Base-by-base conservation (phyloP, 1,140 invertebrate genomes). In the Copidosoma floridanum region DNA sequence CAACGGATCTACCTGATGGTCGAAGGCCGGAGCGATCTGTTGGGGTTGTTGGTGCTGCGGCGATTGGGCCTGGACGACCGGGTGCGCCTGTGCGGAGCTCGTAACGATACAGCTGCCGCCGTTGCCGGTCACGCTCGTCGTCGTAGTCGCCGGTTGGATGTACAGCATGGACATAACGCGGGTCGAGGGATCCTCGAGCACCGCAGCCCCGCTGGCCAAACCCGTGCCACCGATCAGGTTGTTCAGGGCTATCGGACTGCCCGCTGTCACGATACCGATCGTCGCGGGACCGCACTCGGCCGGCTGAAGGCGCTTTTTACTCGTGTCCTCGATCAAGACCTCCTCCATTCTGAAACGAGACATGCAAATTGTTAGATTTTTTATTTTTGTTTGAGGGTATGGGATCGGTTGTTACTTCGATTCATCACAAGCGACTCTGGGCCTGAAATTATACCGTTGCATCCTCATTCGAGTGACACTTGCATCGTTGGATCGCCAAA, bases 81-180 rank as follows among this genome's bases (percentile, higher is more conserved):
- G 26, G n/a, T 51, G 43, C 24, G 50, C 27, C 16, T 59, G 57
- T 10, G 11, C 26, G 4, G 26, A 6, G 3, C n/a, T n/a, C 18
- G n/a, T 18, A n/a, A n/a, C n/a, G n/a, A n/a, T n/a, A n/a, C n/a
- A n/a, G 46, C 26, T 32, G 46, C 12, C 11, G 26, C 26, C 26
- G 46, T 48, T 44, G 26, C 18, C n/a, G n/a, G 11, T 18, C 12
- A 26, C 41, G 10, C 37, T 57, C 43, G 68, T 68, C 47, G 67
- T 69, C 27, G 67, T 72, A 16, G 51, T 67, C 16, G 74, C 47
- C 57, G 72, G 74, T 32, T 75, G 76, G 46, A 79, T 75, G 38
- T 79, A 80, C 54, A 80, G 57, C 62, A 78, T 66, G 44, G 78
- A 73, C 71, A 77, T 74, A 37, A 79, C 75, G 46, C 70, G 64